A percentile compares a stretch with the other conserved stretches of the same genome.
These are phyloP conservation scores for Xylota sylvarum DNA, from an alignment of 2,888 invertebrate species.

Conservation along the genomic window DNA sequence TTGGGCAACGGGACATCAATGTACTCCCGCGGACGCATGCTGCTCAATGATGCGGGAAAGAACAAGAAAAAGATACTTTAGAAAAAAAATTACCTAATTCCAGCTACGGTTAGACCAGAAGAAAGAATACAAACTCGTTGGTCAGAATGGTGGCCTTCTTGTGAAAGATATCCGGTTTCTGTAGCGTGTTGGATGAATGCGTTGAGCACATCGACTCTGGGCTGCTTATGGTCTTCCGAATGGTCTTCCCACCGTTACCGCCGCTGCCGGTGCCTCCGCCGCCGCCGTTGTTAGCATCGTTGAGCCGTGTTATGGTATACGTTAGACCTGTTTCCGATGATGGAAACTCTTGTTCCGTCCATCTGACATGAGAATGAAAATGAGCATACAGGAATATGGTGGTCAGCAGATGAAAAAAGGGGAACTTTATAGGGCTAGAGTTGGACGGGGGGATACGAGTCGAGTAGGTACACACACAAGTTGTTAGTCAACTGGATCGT, in stretches of 20 bases:
- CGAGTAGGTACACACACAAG: not conserved
- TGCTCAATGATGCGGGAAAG: conserved; percentile 74
- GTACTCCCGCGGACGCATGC: conserved; percentile 83
- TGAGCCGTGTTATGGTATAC: conserved; percentile 83
- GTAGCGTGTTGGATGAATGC: conserved; percentile 79
- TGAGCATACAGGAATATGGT: conserved; percentile 25
- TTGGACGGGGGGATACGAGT: not conserved
- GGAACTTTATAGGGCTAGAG: conserved; percentile 55
- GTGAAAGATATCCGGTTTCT: conserved; percentile 72
- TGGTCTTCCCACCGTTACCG: conserved; percentile 69
- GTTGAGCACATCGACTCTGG: conserved; percentile 82
- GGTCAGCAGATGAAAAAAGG: conserved; percentile 9
- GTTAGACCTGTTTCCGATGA: conserved; percentile 84
- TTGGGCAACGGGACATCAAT: conserved; percentile 85
- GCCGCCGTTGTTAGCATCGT: conserved; percentile 80
- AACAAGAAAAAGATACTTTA: conserved; percentile 53
- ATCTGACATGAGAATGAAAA: conserved; percentile 75
- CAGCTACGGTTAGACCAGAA: conserved; percentile 22
- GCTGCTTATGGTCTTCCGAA: conserved; percentile 79
- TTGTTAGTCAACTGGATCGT: conserved; percentile 57
- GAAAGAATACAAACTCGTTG: conserved; percentile 71
- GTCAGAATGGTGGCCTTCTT: conserved; percentile 70
- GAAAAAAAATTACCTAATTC: conserved; percentile 66
- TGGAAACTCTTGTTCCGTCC: conserved; percentile 83
- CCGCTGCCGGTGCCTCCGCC: conserved; percentile 79